phyloP scores from a whole-genome alignment of 2,888 invertebrate species.

The Timema podura region DNA sequence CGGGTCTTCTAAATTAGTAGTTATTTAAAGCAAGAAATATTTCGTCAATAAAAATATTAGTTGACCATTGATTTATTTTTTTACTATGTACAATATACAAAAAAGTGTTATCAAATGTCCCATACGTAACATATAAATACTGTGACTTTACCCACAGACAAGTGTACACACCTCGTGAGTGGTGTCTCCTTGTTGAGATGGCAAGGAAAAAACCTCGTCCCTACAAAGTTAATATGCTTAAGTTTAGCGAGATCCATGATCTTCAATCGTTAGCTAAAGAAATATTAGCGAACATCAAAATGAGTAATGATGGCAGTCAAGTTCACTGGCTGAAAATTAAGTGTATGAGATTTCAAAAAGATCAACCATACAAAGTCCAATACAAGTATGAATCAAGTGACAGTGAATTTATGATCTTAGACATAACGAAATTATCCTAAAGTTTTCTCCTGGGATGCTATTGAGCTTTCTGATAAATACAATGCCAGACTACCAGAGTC shows the following conservation, averaged over 20 bases:
- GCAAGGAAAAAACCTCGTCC: conserved; percentile 2
- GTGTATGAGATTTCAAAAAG: background rate
- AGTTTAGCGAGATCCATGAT: background rate
- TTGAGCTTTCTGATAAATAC: background rate
- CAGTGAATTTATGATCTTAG: background rate
- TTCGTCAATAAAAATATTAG: too few relatives aligned
- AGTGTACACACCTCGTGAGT: conserved; percentile 8
- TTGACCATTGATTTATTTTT: too few relatives aligned
- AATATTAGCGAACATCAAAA: conserved; percentile 4
- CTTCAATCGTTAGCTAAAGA: background rate
- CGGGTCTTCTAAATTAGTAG: too few relatives aligned
- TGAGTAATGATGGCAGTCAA: conserved; percentile 1
- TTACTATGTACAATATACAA: too few relatives aligned
- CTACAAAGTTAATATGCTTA: background rate
- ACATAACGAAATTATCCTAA: background rate
- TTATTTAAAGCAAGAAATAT: too few relatives aligned
- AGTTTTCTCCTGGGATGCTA: background rate
- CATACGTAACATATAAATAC: too few relatives aligned
- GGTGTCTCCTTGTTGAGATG: conserved; percentile 2
- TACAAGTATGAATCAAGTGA: conserved; percentile 5
- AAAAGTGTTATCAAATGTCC: too few relatives aligned
- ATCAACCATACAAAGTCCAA: background rate
- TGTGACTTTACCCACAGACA: background rate
- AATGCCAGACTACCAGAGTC: background rate
- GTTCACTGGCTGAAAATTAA: conserved; percentile 8